Evolutionary conservation across 1,140 invertebrate species (phyloP).

Genomic region (Littorina saxatilis): DNA sequence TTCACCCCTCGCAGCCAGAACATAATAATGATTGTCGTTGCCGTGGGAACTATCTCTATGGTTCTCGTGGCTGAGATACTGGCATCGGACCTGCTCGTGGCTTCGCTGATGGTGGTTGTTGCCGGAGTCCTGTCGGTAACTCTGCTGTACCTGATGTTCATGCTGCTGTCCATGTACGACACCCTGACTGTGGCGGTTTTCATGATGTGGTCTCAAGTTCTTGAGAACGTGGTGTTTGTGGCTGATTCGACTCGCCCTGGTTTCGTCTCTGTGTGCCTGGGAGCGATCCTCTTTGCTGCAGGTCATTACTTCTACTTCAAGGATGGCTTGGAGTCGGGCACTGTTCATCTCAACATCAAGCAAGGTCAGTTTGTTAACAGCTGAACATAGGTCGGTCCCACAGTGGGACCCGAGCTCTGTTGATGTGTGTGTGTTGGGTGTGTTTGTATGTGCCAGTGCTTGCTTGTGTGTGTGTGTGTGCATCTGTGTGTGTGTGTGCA

Average conservation of each 20-base stretch:
- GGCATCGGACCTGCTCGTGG: neutral
- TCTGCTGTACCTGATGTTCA: conserved; percentile 16
- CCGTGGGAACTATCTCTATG: neutral
- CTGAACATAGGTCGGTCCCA: no score
- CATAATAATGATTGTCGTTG: neutral
- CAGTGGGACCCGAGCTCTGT: no score
- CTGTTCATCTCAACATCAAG: conserved; percentile 36
- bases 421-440: neutral
- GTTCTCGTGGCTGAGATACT: conserved; percentile 1
- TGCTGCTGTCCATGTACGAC: conserved; percentile 31
- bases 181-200: conserved; percentile 28
- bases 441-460: conserved; percentile 5
- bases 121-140: conserved; percentile 16
- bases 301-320: conserved; percentile 36
- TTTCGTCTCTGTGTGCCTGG: neutral
- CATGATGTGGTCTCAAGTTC: conserved; percentile 32
- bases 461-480: conserved; percentile 5
- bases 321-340: conserved; percentile 30
- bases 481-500: conserved; percentile 6
- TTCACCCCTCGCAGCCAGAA: conserved; percentile 14
- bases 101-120: conserved; percentile 24
- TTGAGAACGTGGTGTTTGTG: conserved; percentile 31
- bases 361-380: conserved; percentile 25
- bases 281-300: conserved; percentile 8
- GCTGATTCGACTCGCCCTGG: neutral